These are phyloP conservation scores for Tuta absoluta DNA, from an alignment of 2,888 invertebrate species.

Conservation along the genomic window DNA sequence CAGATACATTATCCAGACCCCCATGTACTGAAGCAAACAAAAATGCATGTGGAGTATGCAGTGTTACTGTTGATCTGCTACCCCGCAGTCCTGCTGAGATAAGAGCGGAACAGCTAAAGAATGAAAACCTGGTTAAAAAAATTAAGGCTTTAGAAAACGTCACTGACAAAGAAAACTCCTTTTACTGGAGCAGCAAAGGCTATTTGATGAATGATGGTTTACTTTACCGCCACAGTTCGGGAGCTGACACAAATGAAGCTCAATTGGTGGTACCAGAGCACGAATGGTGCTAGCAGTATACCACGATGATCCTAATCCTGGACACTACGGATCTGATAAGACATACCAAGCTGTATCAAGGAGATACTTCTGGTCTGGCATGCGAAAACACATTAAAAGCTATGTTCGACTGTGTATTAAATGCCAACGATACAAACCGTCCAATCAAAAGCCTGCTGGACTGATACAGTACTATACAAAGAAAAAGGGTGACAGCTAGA, in stretches of 20 bases:
- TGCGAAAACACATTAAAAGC: no score
- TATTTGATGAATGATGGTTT: constrained; percentile 36
- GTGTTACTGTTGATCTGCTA: neutral
- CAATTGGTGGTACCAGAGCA: constrained; percentile 36
- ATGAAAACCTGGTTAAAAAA: neutral
- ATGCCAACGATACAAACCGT: constrained; percentile 34
- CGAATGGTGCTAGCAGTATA: constrained; percentile 34
- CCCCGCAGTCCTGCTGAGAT: neutral
- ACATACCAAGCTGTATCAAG: constrained; percentile 27
- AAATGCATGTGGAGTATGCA: constrained; percentile 6
- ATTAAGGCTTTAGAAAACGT: neutral
- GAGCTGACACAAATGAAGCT: constrained; percentile 31
- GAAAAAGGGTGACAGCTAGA: no score
- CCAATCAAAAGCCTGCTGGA: constrained; percentile 34
- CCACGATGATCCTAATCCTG: constrained; percentile 39
- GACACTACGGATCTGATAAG: constrained; percentile 37
- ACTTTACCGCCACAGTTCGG: constrained; percentile 34
- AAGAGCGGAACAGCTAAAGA: constrained; percentile 9
- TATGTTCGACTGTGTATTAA: constrained; percentile 29
- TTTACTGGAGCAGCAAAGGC: constrained; percentile 34
- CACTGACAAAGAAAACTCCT: constrained; percentile 4
- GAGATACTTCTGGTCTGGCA: constrained; percentile 31
- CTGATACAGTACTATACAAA: no score
- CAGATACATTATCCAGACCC: constrained; percentile 26
- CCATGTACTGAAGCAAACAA: constrained; percentile 4